phyloP scores from a whole-genome alignment of 2,797 vertebrate species.

The Typhlichthys eigenmanni region DNA sequence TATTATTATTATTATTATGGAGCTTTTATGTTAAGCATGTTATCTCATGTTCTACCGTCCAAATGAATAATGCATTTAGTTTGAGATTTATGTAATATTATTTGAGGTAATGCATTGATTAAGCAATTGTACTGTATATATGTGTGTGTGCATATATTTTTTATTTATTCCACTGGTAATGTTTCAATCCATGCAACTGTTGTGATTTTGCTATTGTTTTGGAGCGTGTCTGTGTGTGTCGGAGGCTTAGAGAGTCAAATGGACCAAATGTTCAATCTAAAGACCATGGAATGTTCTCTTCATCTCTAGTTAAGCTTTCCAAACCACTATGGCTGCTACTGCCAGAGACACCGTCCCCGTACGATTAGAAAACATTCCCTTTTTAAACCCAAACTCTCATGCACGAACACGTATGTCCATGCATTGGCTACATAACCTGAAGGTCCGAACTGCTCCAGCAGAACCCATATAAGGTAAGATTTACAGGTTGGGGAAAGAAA shows the following conservation, averaged over 20 bases:
- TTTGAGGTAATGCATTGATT: no score
- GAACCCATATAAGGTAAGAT: conserved; percentile 80
- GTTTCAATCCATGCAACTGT: no score
- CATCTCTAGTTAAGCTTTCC: conserved; percentile 49
- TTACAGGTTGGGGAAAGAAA: conserved; percentile 52
- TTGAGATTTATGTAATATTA: no score
- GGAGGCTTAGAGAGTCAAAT: conserved; percentile 37
- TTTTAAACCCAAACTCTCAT: conserved; percentile 44
- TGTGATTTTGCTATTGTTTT: no score
- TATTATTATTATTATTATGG: no score
- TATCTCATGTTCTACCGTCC: no score
- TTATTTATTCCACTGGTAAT: no score
- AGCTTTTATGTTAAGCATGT: no score
- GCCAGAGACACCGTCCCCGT: conserved; percentile 54
- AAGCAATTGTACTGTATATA: no score
- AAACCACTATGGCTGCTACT: conserved; percentile 31
- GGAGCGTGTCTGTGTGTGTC: conserved; percentile 41
- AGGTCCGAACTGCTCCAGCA: conserved; percentile 45
- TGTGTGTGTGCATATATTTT: no score
- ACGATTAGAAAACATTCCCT: conserved; percentile 72
- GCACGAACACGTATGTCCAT: conserved; percentile 28
- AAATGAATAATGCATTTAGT: no score
- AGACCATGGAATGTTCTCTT: conserved; percentile 55
- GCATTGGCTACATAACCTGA: conserved; percentile 43
- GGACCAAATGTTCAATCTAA: conserved; percentile 50